These are phyloP conservation scores for Acanthosepion lycidas DNA, from an alignment of 2,888 invertebrate genomes.

Conservation along the genomic window DNA sequence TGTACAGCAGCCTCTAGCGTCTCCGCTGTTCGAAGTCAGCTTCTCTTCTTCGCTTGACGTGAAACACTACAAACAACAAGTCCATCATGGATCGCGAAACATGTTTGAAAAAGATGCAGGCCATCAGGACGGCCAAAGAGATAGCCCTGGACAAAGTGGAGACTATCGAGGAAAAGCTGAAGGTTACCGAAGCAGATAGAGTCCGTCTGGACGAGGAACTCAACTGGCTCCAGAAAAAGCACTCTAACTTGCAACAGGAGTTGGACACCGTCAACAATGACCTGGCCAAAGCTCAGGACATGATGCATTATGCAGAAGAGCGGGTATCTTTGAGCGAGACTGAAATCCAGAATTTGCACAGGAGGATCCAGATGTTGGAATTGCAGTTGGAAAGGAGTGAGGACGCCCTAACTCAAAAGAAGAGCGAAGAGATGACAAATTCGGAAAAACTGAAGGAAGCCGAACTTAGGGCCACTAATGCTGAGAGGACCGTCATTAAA, in stretches of 20 bases:
- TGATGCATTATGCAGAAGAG: slow-evolving; percentile 47
- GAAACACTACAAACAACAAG: background rate
- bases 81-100: slow-evolving; percentile 34
- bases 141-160: slow-evolving; percentile 38
- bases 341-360: slow-evolving; percentile 40
- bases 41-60: background rate
- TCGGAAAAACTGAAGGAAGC: slow-evolving; percentile 46
- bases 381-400: background rate
- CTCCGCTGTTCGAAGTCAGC: slow-evolving; percentile 22
- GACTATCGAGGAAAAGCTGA: slow-evolving; percentile 39
- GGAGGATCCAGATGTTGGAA: slow-evolving; percentile 45
- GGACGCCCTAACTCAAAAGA: slow-evolving; percentile 40
- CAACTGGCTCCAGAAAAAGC: slow-evolving; percentile 39
- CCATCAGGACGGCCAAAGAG: slow-evolving; percentile 39
- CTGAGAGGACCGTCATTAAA: slow-evolving; percentile 39
- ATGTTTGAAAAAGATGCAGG: slow-evolving; percentile 17
- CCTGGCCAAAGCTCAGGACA: slow-evolving; percentile 42
- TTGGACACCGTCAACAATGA: slow-evolving; percentile 42
- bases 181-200: slow-evolving; percentile 35
- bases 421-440: slow-evolving; percentile 37
- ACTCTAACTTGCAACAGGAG: slow-evolving; percentile 41
- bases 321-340: slow-evolving; percentile 36
- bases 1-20: background rate
- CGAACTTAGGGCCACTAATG: slow-evolving; percentile 38
- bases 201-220: slow-evolving; percentile 39